Evolutionary conservation across 1,140 invertebrate species (phyloP).

Genomic region (Drosophila arizonae): DNA sequence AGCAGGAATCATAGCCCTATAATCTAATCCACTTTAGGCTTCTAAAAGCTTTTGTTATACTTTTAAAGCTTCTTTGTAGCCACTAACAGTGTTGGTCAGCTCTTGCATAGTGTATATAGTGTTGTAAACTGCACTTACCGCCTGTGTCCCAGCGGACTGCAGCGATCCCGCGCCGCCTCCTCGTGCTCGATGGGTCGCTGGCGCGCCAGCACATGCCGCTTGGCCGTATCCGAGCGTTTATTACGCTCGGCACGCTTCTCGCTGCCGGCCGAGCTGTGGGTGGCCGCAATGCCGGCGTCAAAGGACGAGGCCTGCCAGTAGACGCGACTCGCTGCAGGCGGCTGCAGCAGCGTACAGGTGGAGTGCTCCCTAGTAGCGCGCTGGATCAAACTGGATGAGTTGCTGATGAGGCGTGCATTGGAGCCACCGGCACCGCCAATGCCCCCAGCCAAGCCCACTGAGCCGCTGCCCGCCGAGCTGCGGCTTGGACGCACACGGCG

Average conservation of each 20-base stretch:
- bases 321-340: slow-evolving; percentile 67
- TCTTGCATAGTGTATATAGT: background rate
- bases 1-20: too few species aligned
- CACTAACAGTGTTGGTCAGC: background rate
- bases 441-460: slow-evolving; percentile 18
- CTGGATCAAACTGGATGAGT: slow-evolving; percentile 75
- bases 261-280: slow-evolving; percentile 55
- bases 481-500: slow-evolving; percentile 52
- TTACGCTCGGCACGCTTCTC: slow-evolving; percentile 77
- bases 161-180: slow-evolving; percentile 72
- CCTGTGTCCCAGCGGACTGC: slow-evolving; percentile 72
- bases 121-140: slow-evolving; percentile 47
- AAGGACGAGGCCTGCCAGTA: slow-evolving; percentile 82
- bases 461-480: slow-evolving; percentile 16
- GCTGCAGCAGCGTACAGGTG: slow-evolving; percentile 67
- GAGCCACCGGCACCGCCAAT: slow-evolving; percentile 37
- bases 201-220: slow-evolving; percentile 88
- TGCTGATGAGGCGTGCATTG: slow-evolving; percentile 70
- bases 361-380: slow-evolving; percentile 61
- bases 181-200: slow-evolving; percentile 89
- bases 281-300: slow-evolving; percentile 85
- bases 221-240: slow-evolving; percentile 86
- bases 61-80: too few species aligned
- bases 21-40: too few species aligned
- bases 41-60: too few species aligned